Conservation (phyloP, 2,113 vertebrate genomes). For the Cromileptes altivelis region DNA sequence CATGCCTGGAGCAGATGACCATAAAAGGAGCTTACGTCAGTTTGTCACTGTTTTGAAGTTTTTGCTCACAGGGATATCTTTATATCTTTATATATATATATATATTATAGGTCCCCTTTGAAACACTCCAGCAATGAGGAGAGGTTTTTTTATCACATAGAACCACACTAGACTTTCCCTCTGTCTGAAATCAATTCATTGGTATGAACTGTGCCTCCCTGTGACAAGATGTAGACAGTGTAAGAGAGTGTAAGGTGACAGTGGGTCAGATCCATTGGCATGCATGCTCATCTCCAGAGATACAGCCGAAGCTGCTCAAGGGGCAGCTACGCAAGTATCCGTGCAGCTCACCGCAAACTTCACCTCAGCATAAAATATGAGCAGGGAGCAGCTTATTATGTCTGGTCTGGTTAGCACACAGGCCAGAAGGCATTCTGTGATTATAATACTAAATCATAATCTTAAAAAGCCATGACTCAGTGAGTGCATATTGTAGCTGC, state of each 20-base stretch:
- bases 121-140: not conserved
- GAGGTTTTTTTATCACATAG: not conserved
- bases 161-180: not conserved
- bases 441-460: conserved; percentile 64
- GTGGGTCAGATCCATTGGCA: conserved; percentile 49
- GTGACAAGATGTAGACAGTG: conserved; percentile 51
- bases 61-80: no score
- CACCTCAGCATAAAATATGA: conserved; percentile 58
- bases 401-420: conserved; percentile 40
- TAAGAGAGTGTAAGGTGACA: conserved; percentile 37
- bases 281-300: conserved; percentile 45
- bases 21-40: no score
- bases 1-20: no score
- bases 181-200: conserved; percentile 18
- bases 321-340: conserved; percentile 5
- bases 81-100: no score
- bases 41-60: no score
- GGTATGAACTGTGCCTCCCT: conserved; percentile 31
- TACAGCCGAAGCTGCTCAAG: not conserved
- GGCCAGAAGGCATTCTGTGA: conserved; percentile 59
- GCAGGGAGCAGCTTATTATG: conserved; percentile 54
- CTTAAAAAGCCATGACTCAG: conserved; percentile 57
- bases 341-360: conserved; percentile 22
- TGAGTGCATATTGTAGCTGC: conserved; percentile 38
- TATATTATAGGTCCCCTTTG: no score